Percentiles rank a stretch among this genome's conserved stretches.
These are phyloP conservation scores for Deroplatys truncata DNA, from an alignment of 2,888 invertebrate genomes.

Conservation along the genomic window DNA sequence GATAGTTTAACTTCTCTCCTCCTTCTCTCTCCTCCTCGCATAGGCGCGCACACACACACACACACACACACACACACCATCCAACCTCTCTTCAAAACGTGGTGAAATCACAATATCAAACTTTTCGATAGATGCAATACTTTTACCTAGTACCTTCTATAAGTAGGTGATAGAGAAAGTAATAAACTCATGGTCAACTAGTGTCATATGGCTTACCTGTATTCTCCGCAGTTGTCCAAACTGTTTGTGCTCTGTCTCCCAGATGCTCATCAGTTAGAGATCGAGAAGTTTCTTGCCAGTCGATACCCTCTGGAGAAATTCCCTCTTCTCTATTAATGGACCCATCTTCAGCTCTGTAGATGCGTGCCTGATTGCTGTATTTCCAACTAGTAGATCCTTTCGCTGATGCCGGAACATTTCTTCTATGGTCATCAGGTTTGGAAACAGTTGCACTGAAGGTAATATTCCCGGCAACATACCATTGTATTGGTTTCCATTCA, in stretches of 20 bases:
- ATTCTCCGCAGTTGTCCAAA: not conserved
- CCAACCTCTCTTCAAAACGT: no score
- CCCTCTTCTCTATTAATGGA: not conserved
- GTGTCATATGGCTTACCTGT: not conserved
- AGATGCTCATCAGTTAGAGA: not conserved
- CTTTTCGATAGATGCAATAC: no score
- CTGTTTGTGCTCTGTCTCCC: not conserved
- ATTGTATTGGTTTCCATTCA: not conserved
- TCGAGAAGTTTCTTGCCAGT: not conserved
- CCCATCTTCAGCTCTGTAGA: not conserved
- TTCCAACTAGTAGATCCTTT: not conserved
- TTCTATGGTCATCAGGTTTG: not conserved
- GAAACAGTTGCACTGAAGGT: not conserved
- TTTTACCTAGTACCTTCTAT: no score
- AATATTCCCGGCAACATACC: not conserved
- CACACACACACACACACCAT: no score
- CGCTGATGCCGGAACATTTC: not conserved
- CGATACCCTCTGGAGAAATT: not conserved
- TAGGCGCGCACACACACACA: no score
- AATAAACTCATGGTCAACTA: no score
- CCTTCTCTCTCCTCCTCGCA: no score
- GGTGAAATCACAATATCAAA: no score
- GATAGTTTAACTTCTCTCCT: no score
- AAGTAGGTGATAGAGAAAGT: no score
- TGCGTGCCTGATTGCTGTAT: not conserved